Percentiles rank a stretch among this genome's conserved stretches.
phyloP scores from a whole-genome alignment of 1,140 invertebrate species.

The Ladona fulva region DNA sequence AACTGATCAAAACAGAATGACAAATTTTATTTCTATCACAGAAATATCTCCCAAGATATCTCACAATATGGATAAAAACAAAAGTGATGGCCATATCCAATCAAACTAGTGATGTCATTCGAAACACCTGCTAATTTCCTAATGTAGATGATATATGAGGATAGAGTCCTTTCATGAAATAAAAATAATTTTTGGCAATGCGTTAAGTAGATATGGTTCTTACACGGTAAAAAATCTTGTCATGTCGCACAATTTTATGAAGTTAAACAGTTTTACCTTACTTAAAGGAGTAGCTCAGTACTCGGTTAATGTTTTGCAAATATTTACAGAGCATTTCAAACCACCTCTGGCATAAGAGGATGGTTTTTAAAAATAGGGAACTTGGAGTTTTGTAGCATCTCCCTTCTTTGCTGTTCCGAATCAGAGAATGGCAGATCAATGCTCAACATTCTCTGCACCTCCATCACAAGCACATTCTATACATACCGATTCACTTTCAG shows the following conservation, averaged over 20 bases:
- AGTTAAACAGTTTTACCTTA: background rate
- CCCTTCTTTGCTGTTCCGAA: too few relatives aligned
- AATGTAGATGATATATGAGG: too few relatives aligned
- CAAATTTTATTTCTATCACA: background rate
- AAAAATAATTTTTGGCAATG: background rate
- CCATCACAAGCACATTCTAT: too few relatives aligned
- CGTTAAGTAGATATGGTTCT: background rate
- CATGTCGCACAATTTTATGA: background rate
- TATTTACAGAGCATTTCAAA: background rate
- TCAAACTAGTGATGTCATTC: too few relatives aligned
- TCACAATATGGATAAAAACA: background rate
- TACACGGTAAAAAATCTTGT: constrained; percentile 4
- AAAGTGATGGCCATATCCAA: background rate
- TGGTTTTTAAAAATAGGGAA: background rate
- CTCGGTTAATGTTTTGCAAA: background rate
- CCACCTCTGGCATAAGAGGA: background rate
- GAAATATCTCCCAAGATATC: background rate
- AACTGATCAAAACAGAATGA: background rate
- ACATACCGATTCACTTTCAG: background rate
- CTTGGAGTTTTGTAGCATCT: background rate
- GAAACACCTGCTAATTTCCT: too few relatives aligned
- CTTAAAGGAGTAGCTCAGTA: background rate
- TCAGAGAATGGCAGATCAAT: too few relatives aligned
- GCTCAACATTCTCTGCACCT: too few relatives aligned
- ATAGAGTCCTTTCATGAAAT: background rate